Percentiles rank a stretch among this genome's conserved stretches.
Evolutionary conservation across 1,140 invertebrate species (phyloP).

Genomic region (Dendroctonus valens): DNA sequence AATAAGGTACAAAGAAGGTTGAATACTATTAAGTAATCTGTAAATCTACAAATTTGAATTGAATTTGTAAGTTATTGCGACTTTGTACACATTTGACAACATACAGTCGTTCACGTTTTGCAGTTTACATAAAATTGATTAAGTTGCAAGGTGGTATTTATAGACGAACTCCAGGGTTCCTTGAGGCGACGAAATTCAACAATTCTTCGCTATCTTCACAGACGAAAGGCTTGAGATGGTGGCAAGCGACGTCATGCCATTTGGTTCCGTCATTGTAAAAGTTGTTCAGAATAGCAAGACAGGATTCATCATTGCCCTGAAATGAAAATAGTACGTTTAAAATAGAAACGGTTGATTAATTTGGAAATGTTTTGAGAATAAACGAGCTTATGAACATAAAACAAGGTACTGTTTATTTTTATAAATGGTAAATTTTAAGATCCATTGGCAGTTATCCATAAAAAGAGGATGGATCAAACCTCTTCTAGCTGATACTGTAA

Average conservation of each 20-base stretch:
- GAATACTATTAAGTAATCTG: neutral
- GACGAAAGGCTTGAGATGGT: conserved; percentile 89
- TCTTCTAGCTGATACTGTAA: too few relatives aligned
- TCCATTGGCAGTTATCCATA: too few relatives aligned
- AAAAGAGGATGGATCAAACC: too few relatives aligned
- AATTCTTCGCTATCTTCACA: conserved; percentile 91
- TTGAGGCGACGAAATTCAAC: conserved; percentile 82
- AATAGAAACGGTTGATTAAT: too few relatives aligned
- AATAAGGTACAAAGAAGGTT: neutral
- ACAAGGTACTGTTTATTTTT: too few relatives aligned
- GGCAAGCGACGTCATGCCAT: conserved; percentile 90
- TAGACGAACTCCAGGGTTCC: conserved; percentile 79
- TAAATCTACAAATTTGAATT: neutral
- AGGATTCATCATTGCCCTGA: conserved; percentile 86
- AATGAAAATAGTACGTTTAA: conserved; percentile 2
- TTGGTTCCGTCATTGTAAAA: conserved; percentile 91
- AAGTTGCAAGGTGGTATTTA: conserved; percentile 52
- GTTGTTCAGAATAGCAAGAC: conserved; percentile 85
- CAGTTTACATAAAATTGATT: too few relatives aligned
- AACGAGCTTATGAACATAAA: too few relatives aligned
- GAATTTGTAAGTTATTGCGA: too few relatives aligned
- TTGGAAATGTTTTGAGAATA: too few relatives aligned
- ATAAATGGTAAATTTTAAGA: too few relatives aligned
- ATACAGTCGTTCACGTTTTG: too few relatives aligned
- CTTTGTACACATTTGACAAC: too few relatives aligned